Evolutionary conservation across 2,888 invertebrate genomes (phyloP), one percentile per base, ranked within the genome.

Genomic region (Ectemnius cavifrons): DNA sequence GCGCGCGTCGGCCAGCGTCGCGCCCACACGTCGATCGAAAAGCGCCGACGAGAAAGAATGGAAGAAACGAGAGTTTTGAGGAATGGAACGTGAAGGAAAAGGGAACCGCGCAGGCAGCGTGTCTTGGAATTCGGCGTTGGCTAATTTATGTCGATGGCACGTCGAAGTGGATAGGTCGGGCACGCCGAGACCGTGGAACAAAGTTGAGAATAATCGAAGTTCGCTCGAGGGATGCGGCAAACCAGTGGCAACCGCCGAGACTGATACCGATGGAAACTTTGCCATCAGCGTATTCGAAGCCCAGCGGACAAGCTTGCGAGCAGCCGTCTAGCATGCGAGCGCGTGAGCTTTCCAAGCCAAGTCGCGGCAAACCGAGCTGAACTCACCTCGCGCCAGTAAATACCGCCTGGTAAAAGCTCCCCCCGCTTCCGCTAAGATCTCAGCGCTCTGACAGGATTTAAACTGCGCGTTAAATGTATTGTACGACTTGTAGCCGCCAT

Each of bases 201-300:
- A 77, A 84, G 79, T 80, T 77, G 80, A 64, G 80, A 81, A 78
- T 83, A 83, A 84, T 84, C 85, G 83, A 84, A 84, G 83, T 85
- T 83, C 61, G 69, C 63, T 8, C 58, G 68, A 59, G 52, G 63
- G 71, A 73, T 75, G 71, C 77, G 68, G 78, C 71, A 72, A 73
- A 69, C 71, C 72, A 67, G 64, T 52, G 60, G 72, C 81, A 76
- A 76, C 80, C 69, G 56, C 79, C 61, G 76, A 70, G 68, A 81
- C 73, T 83, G 85, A 85, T 81, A 85, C 81, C 70, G 62, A 66
- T 75, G 75, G 74, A 83, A 84, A 85, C 80, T 84, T 85, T 77
- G 57, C 78, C 80, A 84, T 82, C 81, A 65, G 71, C 73, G 63
- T 63, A 65, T 67, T 73, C 47, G 57, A 67, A 57, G 47, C 60